Base-by-base conservation (phyloP, 2,888 invertebrate genomes). In the Tiliacea citrago region DNA sequence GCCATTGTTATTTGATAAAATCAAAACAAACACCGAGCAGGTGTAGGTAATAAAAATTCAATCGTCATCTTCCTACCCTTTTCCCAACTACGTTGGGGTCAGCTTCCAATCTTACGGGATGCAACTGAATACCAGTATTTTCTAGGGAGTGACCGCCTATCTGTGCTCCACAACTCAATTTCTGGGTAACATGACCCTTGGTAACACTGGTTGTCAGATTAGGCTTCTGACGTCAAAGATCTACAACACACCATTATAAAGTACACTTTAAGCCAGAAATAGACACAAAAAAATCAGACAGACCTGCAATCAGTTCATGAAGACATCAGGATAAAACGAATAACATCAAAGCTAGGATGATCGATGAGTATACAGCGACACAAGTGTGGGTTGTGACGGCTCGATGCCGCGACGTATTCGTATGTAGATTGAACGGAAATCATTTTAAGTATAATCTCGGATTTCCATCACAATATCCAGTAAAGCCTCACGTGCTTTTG, bases 371-470 rank as follows among this genome's bases (percentile, higher is more conserved):
- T 58, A 73, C 61, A 29, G 49, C 71, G 61, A 66, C 82, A 84
- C 60, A 77, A 75, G 77, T 73, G 68, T 61, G 76, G 70, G 47
- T 68, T 57, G 61, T 71, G 82, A 61, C 75, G 60, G 71, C 73
- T 57, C 51, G 18, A 49, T 45, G 24, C 66, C 61, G 18, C 72
- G 55, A 61, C 53, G 57, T 73, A 67, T 61, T 66, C 73, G 35
- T 51, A 71, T 79, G 77, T 85, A 86, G 69, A 87, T 87, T 87
- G 86, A 85, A 86, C 85, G 83, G 83, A 87, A 87, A 87, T 87
- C 83, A 69, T 62, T 83, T 75, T 85, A 77, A 81, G 73, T 79
- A 80, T 86, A 85, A 87, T 87, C 86, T 84, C 72, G 66, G 55
- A 79, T 86, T 83, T 83, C 77, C 79, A 86, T 86, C 86, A 80